These are phyloP conservation scores for Calameuta filiformis DNA, from an alignment of 2,888 invertebrate genomes.

Conservation along the genomic window DNA sequence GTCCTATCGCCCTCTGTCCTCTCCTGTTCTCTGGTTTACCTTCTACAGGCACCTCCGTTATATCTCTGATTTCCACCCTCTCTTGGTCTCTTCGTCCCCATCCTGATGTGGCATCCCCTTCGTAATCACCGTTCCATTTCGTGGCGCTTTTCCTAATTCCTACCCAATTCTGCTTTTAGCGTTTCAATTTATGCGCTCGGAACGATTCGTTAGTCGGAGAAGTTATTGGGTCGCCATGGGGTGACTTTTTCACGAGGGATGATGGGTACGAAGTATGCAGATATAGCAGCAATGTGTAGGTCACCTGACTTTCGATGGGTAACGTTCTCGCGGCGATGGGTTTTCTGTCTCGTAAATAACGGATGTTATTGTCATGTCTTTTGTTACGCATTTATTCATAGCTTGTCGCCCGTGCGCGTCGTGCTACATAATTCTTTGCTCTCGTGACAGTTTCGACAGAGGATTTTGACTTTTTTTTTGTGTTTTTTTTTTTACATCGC, in stretches of 20 bases:
- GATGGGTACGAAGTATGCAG: neutral
- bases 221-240: conserved; percentile 3
- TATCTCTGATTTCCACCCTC: conserved; percentile 4
- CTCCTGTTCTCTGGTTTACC: neutral
- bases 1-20: neutral
- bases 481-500: neutral
- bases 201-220: conserved; percentile 48
- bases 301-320: neutral
- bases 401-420: neutral
- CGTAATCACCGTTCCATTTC: conserved; percentile 51
- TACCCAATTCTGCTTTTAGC: conserved; percentile 63
- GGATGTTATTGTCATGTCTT: neutral
- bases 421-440: neutral
- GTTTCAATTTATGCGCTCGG: conserved; percentile 60
- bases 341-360: neutral
- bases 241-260: neutral
- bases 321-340: neutral
- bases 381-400: neutral
- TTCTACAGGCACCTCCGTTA: neutral
- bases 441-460: neutral
- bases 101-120: conserved; percentile 11
- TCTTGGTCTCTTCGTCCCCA: neutral
- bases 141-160: conserved; percentile 56
- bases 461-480: neutral
- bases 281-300: neutral